Evolutionary conservation across 1,140 invertebrate species (phyloP), one percentile per base, ranked within the genome.

Genomic region (Danaus melanippus): DNA sequence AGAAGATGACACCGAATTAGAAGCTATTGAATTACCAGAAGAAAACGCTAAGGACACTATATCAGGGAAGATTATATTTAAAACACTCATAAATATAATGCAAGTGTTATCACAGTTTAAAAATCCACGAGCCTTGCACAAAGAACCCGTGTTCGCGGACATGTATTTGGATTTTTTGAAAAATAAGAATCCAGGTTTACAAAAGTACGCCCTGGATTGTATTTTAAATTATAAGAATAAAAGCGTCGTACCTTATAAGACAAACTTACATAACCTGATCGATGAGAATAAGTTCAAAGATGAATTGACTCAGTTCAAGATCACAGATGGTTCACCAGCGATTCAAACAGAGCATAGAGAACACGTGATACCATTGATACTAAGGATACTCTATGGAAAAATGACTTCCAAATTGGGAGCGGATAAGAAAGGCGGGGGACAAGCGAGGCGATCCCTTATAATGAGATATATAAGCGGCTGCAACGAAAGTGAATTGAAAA

Each of bases 341-440:
- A 89, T 97, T n/a, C 87, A 90, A 46, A 69, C 85, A 1, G 92
- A 94, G 46, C 93, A 98, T 76, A 89, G 96, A 56, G 77, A 88
- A 17, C 89, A 92, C 59, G 76, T 97, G 0, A 90, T 98, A 56
- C 93, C 95, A 0, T 89, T 97, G 47, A 84, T 98, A 8, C 89
- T 98, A 78, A 91, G 95, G 73, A 93, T 98, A 56, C 86, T 97
- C 1, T 97, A 95, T 78, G 94, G 95, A 7, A 97, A 97, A 87
- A 96, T 98, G 93, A 89, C 91, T 32, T 89, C 90, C 15, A 95
- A 92, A 73, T 90, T 92, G 43, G 93, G 92, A 0, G 90, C 92
- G 0, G 94, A 95, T 11, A 95, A 94, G 73, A 88, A 90, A 58
- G 85, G 89, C 1, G 91, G 92, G 10, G 91, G 91, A 11, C 90